These are phyloP conservation scores for Sycophaga agraensis DNA, from an alignment of 1,140 invertebrate genomes.

Conservation along the genomic window DNA sequence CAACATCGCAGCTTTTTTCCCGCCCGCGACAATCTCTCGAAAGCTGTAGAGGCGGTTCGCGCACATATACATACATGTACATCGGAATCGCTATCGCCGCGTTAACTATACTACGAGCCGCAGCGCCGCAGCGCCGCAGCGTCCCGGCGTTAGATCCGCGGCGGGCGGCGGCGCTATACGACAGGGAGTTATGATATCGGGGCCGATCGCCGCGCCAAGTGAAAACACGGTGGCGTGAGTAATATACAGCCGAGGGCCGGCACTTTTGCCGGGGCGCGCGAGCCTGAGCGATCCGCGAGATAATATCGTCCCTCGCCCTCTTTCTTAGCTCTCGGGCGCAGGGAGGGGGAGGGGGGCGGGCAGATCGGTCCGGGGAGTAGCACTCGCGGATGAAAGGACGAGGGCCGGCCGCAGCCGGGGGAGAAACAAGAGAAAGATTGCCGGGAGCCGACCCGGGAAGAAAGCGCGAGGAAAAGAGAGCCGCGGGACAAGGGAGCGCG, in stretches of 20 bases:
- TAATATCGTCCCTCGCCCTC: conserved; percentile 45
- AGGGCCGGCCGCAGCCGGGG: background rate
- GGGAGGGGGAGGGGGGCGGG: background rate
- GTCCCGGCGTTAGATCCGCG: conserved; percentile 46
- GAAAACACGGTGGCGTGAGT: conserved; percentile 59
- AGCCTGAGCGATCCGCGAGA: conserved; percentile 54
- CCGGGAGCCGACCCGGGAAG: too few relatives aligned
- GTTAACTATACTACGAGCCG: too few relatives aligned
- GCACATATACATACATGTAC: too few relatives aligned
- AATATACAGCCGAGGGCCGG: conserved; percentile 57
- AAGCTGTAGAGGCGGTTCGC: too few relatives aligned
- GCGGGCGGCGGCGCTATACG: conserved; percentile 39
- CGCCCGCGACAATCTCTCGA: too few relatives aligned
- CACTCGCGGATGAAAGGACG: background rate
- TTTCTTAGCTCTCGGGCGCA: too few relatives aligned
- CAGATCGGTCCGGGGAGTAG: conserved; percentile 34
- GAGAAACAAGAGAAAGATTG: too few relatives aligned
- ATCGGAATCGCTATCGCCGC: conserved; percentile 51
- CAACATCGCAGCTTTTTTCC: too few relatives aligned
- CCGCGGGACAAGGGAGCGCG: background rate
- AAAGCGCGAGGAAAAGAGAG: background rate
- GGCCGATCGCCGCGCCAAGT: conserved; percentile 55
- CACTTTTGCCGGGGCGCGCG: conserved; percentile 45
- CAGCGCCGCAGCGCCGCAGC: conserved; percentile 32
- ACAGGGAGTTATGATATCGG: conserved; percentile 60